Percentiles rank a stretch among this genome's conserved stretches.
Evolutionary conservation across 2,113 vertebrate species (phyloP).

Genomic region (Oncorhynchus keta): DNA sequence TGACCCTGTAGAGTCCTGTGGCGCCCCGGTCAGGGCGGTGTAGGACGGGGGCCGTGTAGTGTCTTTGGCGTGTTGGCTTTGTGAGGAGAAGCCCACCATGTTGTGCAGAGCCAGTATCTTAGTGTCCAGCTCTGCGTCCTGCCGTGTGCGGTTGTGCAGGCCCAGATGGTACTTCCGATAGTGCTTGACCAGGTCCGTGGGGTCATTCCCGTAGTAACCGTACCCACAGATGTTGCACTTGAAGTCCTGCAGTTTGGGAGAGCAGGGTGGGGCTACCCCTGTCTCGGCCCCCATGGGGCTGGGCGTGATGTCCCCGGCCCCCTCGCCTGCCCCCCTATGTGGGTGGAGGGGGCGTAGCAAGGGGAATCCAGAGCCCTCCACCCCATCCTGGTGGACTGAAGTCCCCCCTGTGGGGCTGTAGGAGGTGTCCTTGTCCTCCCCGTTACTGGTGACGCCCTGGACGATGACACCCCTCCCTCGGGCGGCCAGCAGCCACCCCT

Average conservation of each 20-base stretch:
- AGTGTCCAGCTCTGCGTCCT: conserved; percentile 96
- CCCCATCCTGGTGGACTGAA: not conserved
- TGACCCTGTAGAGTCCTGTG: conserved; percentile 78
- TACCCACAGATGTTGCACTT: conserved; percentile 99
- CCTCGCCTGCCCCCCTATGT: conserved; percentile 79
- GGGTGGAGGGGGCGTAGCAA: conserved; percentile 29
- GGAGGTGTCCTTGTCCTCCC: conserved; percentile 39
- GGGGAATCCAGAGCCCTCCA: conserved; percentile 19
- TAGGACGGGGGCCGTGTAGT: conserved; percentile 78
- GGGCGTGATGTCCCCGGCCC: conserved; percentile 69
- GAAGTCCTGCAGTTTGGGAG: conserved; percentile 99
- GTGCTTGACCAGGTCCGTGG: conserved; percentile 99
- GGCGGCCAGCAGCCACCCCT: not conserved
- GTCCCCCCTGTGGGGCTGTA: conserved; percentile 25
- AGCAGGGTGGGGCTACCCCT: conserved; percentile 79
- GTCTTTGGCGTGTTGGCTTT: conserved; percentile 83
- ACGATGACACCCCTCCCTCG: conserved; percentile 73
- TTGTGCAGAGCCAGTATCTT: conserved; percentile 99
- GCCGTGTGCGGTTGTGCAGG: conserved; percentile 98
- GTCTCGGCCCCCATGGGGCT: conserved; percentile 27
- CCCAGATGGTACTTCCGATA: conserved; percentile 99
- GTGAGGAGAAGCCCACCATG: conserved; percentile 89
- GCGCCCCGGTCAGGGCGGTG: conserved; percentile 75
- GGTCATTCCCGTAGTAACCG: conserved; percentile 98
- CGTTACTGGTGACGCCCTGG: conserved; percentile 75